A percentile compares a stretch with the other conserved stretches of the same genome.
phyloP scores from a whole-genome alignment of 2,113 vertebrate genomes.

The Gallinago paraguaiae region DNA sequence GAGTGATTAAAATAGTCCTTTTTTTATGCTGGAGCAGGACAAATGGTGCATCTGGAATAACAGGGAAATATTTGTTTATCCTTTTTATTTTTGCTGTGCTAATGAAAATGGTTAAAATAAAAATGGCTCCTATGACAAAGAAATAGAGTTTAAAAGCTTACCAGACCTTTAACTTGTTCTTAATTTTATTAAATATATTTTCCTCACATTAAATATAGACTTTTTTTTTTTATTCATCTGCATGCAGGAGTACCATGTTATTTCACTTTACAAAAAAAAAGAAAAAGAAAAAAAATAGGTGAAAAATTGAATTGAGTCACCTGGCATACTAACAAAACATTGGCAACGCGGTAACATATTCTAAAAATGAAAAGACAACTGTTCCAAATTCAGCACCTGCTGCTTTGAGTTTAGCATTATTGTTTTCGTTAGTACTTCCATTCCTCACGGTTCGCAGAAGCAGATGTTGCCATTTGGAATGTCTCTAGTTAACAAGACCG shows the following conservation, averaged over 20 bases:
- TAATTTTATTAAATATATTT: background rate
- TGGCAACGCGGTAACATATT: background rate
- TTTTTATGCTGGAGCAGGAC: background rate
- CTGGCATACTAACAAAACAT: background rate
- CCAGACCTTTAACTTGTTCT: background rate
- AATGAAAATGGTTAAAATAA: background rate
- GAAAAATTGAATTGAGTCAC: background rate
- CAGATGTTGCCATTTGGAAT: conserved; percentile 60
- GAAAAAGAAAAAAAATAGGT: no score
- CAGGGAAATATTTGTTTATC: background rate
- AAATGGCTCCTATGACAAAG: background rate
- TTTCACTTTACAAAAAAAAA: background rate
- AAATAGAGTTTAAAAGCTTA: background rate
- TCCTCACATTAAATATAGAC: background rate
- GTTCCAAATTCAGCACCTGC: conserved; percentile 65
- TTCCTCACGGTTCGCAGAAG: conserved; percentile 65
- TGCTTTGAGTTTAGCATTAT: conserved; percentile 37
- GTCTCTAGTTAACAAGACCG: conserved; percentile 58
- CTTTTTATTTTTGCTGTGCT: background rate
- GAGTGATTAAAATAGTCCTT: background rate
- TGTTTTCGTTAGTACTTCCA: conserved; percentile 53
- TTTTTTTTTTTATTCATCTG: background rate
- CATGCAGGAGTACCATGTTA: background rate
- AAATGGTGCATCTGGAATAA: background rate
- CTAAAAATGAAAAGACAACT: conserved; percentile 34